phyloP scores from a whole-genome alignment of 2,113 vertebrate species.

The Phycodurus eques region DNA sequence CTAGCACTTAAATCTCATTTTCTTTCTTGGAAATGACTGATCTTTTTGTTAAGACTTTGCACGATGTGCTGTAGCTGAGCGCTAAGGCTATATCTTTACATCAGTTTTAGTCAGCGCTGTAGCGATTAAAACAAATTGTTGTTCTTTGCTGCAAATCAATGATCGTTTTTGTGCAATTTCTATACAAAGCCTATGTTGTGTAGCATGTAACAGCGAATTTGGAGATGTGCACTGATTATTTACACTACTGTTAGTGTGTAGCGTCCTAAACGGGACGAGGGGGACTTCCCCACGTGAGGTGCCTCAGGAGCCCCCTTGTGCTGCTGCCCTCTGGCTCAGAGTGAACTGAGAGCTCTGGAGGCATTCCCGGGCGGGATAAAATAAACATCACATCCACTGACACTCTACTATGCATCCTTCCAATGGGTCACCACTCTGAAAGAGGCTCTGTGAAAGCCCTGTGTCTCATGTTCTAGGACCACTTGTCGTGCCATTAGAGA shows the following conservation, averaged over 20 bases:
- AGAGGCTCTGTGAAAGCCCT: conserved; percentile 44
- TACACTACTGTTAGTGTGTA: conserved; percentile 34
- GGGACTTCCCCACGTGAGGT: conserved; percentile 51
- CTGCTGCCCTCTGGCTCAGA: conserved; percentile 29
- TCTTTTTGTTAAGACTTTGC: too few relatives aligned
- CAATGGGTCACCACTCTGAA: conserved; percentile 46
- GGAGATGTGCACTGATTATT: too few relatives aligned
- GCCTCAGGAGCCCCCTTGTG: conserved; percentile 16
- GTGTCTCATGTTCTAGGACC: conserved; percentile 34
- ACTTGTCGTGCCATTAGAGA: conserved; percentile 60
- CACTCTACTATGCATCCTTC: conserved; percentile 27
- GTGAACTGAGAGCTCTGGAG: conserved; percentile 44
- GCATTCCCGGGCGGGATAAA: conserved; percentile 37
- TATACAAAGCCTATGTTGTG: too few relatives aligned
- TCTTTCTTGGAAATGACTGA: too few relatives aligned
- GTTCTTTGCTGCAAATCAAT: too few relatives aligned
- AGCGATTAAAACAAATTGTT: too few relatives aligned
- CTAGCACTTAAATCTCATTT: too few relatives aligned
- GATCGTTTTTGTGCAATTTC: too few relatives aligned
- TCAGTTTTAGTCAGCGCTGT: too few relatives aligned
- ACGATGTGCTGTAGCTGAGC: too few relatives aligned
- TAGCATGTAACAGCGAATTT: too few relatives aligned
- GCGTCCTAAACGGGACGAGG: conserved; percentile 34
- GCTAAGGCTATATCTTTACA: too few relatives aligned
- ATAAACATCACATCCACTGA: conserved; percentile 49